Percentiles rank a stretch among this genome's conserved stretches.
phyloP scores from a whole-genome alignment of 2,113 vertebrate genomes.

The Chaenocephalus aceratus region DNA sequence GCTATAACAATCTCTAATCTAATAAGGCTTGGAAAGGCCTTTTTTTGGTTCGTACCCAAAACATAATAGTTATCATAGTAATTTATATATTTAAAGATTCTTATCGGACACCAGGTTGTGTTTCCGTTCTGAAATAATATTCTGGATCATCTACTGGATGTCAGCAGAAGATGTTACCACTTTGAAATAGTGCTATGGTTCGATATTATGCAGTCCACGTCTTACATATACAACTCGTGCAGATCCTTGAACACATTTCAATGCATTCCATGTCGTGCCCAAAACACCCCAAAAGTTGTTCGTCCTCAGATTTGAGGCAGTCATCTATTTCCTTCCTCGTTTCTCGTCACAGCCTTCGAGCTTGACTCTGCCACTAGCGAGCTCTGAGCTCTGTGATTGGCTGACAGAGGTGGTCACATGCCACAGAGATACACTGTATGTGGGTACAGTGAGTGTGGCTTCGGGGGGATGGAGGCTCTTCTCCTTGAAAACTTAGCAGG shows the following conservation, averaged over 20 bases:
- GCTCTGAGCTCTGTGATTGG: constrained; percentile 73
- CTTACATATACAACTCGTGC: neutral
- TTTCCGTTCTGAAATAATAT: too few species aligned
- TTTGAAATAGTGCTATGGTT: too few species aligned
- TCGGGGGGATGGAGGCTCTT: constrained; percentile 17
- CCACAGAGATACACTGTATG: constrained; percentile 74
- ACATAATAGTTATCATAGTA: neutral
- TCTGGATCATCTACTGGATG: neutral
- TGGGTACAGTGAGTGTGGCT: too few species aligned
- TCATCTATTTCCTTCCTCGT: constrained; percentile 35
- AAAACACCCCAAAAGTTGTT: constrained; percentile 4
- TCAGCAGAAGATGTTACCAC: neutral
- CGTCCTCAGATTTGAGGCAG: constrained; percentile 5
- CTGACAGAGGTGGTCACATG: constrained; percentile 72
- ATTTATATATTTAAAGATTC: neutral
- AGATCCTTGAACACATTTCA: neutral
- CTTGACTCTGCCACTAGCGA: constrained; percentile 50
- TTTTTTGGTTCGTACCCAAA: neutral
- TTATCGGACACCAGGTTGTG: neutral
- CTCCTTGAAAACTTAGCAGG: constrained; percentile 42
- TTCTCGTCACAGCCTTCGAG: constrained; percentile 55
- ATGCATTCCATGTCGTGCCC: neutral
- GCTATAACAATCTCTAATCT: neutral
- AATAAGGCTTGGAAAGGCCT: neutral
- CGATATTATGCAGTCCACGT: neutral